A percentile compares a stretch with the other conserved stretches of the same genome.
phyloP scores from a whole-genome alignment of 2,797 vertebrate genomes.

The Craterocephalus amniculus region DNA sequence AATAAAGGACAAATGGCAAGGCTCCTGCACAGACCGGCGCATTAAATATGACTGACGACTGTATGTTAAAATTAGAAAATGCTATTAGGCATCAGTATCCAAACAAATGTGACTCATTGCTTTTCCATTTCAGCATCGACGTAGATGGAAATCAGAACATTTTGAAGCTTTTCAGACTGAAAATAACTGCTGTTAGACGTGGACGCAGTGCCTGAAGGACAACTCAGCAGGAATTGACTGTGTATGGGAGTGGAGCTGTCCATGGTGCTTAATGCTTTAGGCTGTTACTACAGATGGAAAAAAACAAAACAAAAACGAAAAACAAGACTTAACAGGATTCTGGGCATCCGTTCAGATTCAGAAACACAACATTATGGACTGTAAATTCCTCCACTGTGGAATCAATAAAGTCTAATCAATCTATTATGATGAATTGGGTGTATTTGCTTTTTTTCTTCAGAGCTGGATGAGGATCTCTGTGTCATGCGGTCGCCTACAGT shows the following conservation, averaged over 20 bases:
- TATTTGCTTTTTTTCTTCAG: background rate
- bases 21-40: too few relatives aligned
- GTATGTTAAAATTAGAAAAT: constrained; percentile 1
- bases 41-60: background rate
- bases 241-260: constrained; percentile 24
- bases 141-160: background rate
- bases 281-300: background rate
- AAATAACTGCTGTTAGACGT: background rate
- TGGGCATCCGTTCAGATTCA: background rate
- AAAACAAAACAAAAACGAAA: background rate
- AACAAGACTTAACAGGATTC: background rate
- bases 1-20: background rate
- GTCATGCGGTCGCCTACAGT: background rate
- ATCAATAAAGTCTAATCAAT: background rate
- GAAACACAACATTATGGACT: background rate
- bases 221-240: background rate
- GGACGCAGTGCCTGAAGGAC: background rate
- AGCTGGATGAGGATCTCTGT: fast-evolving
- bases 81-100: background rate
- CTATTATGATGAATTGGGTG: background rate
- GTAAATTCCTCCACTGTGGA: background rate
- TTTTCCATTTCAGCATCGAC: background rate
- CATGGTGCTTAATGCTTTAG: constrained; percentile 26
- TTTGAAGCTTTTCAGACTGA: background rate
- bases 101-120: background rate